Percentiles rank a stretch among this genome's conserved stretches.
phyloP scores from a whole-genome alignment of 1,140 invertebrate species.

The Drosophila nikananu region DNA sequence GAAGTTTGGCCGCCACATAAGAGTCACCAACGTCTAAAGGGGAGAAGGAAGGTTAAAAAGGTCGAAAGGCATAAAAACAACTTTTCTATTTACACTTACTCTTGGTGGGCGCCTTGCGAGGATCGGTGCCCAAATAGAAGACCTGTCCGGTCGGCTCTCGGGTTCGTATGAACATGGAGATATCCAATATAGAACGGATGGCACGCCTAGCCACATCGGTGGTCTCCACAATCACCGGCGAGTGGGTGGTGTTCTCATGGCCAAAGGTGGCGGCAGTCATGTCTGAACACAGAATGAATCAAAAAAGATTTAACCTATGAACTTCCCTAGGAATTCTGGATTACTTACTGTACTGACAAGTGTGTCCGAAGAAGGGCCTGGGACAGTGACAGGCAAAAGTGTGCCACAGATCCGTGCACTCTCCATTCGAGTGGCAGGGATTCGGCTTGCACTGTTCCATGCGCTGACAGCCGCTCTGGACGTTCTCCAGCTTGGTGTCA shows the following conservation, averaged over 20 bases:
- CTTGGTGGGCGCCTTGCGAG: slow-evolving; percentile 75
- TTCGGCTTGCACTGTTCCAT: slow-evolving; percentile 93
- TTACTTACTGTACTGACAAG: slow-evolving; percentile 93
- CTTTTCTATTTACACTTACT: slow-evolving; percentile 49
- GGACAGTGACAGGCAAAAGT: slow-evolving; percentile 94
- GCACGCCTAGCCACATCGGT: slow-evolving; percentile 88
- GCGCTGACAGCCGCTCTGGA: slow-evolving; percentile 91
- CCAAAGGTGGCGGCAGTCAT: slow-evolving; percentile 96
- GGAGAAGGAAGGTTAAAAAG: too few species aligned
- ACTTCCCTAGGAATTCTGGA: not conserved
- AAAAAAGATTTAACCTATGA: accelerated
- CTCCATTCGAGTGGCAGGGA: slow-evolving; percentile 94
- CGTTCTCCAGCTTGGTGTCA: slow-evolving; percentile 85
- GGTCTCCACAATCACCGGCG: slow-evolving; percentile 91
- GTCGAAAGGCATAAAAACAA: not conserved
- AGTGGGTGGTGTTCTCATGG: slow-evolving; percentile 91
- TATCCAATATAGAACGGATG: slow-evolving; percentile 92
- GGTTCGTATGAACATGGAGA: slow-evolving; percentile 97
- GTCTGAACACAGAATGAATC: slow-evolving; percentile 85
- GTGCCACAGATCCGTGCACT: slow-evolving; percentile 95
- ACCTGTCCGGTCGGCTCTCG: slow-evolving; percentile 93
- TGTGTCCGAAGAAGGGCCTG: slow-evolving; percentile 93
- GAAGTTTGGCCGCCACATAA: slow-evolving; percentile 91
- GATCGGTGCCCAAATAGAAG: slow-evolving; percentile 94
- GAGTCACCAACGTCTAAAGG: slow-evolving; percentile 85